Base-by-base conservation (phyloP, 1,140 invertebrate species). In the Aphaenogaster ashmeadi region DNA sequence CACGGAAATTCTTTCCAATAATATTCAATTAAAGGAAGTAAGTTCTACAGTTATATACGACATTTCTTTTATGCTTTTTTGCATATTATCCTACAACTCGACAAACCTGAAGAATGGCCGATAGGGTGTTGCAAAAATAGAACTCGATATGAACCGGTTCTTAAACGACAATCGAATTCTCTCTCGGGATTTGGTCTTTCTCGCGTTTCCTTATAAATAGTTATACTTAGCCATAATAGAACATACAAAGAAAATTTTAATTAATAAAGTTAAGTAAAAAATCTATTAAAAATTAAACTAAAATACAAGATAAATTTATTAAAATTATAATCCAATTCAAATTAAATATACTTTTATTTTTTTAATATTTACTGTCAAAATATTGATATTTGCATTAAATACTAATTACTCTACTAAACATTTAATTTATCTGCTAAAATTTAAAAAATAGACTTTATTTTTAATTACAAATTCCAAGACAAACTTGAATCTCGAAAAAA, bases 111-210 rank as follows among this genome's bases (percentile, higher is more conserved):
- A 83, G 44, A 72, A 60, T 66, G n/a, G 69, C n/a, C 13, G 79
- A 67, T 71, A 56, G 33, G 38, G 27, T 3, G 72, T 81, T 13
- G 52, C 44, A 66, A 84, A 74, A 81, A 81, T 81, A 81, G 50
- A 81, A 81, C 50, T 89, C 54, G 13, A 11, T 38, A 44, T 50
- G 36, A 88, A 90, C 89, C 89, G 86, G 89, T 90, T 90, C 41
- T 44, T 36, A 13, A 2, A 21, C 18, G 62, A 36, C 69, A 33
- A 52, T 66, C 66, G 6, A 75, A 75, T 71, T 86, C 44, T 41
- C 21, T 44, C 15, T 44, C 15, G 15, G 4, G 15, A 27, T 44
- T 47, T 4, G 5, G 1, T 27, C 18, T 56, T 33, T 21, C 33
- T 9, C 9, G 1, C n/a, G 1, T 33, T 64, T 21, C 9, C 7